A percentile compares a stretch with the other conserved stretches of the same genome.
Conservation (phyloP, 2,113 vertebrate species). For the Nettapus auritus region DNA sequence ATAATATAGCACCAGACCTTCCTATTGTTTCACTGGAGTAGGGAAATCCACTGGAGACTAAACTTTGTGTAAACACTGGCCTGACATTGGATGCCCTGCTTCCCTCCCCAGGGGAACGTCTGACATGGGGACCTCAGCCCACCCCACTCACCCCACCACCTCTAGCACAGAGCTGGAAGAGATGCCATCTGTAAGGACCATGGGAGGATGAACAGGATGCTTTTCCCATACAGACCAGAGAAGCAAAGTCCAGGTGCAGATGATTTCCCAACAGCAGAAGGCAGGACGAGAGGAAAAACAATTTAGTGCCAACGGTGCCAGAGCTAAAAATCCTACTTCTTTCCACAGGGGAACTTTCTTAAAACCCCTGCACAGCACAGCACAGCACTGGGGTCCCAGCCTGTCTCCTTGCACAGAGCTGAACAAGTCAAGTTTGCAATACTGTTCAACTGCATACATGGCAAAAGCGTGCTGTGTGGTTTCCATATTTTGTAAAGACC, state of each 20-base stretch:
- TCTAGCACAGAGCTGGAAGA: neutral
- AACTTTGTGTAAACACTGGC: neutral
- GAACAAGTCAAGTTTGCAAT: neutral
- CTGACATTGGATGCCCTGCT: neutral
- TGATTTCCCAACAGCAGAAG: conserved; percentile 14
- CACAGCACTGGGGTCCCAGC: neutral
- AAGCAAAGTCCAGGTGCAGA: neutral
- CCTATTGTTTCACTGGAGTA: neutral
- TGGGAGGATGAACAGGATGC: neutral
- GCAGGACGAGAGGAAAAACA: neutral
- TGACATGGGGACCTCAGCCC: neutral
- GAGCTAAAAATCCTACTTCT: neutral
- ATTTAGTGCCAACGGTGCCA: neutral
- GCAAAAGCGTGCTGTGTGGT: neutral
- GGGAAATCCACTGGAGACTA: neutral
- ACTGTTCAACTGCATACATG: neutral
- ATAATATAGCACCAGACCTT: conserved; percentile 12
- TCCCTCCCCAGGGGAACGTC: accelerated
- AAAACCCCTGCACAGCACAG: neutral
- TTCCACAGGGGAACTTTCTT: neutral
- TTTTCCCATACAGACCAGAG: neutral
- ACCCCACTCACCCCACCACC: neutral
- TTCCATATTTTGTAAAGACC: neutral
- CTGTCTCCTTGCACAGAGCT: neutral
- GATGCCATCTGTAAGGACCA: neutral